phyloP scores from a whole-genome alignment of 2,113 vertebrate species.

The Stegostoma tigrinum region DNA sequence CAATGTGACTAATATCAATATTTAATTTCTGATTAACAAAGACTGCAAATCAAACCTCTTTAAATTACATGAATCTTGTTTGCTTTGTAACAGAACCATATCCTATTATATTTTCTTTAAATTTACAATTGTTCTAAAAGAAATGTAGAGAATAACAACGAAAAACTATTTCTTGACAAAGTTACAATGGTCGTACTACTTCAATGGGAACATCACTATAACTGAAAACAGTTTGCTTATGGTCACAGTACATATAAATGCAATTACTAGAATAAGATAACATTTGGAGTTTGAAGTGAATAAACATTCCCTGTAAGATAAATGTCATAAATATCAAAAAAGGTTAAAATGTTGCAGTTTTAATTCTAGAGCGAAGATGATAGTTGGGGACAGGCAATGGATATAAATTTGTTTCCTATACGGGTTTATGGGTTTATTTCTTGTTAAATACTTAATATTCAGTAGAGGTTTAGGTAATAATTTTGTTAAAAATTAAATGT shows the following conservation, averaged over 20 bases:
- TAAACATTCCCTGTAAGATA: background rate
- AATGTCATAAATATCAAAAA: background rate
- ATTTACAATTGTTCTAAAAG: background rate
- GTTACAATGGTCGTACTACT: background rate
- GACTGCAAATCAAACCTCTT: background rate
- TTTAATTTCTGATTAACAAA: background rate
- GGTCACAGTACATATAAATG: too few relatives aligned
- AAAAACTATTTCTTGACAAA: background rate
- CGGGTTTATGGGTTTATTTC: background rate
- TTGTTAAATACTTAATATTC: background rate
- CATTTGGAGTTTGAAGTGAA: background rate
- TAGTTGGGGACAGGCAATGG: background rate
- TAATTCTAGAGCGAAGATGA: background rate
- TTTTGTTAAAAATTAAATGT: background rate
- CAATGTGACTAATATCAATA: background rate
- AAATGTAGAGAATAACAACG: background rate
- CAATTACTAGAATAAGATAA: background rate
- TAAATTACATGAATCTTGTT: background rate
- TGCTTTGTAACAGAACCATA: background rate
- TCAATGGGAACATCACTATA: background rate
- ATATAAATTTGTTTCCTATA: background rate
- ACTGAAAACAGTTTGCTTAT: background rate
- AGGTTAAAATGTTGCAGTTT: background rate
- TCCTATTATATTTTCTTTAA: background rate
- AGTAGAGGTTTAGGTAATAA: background rate